Conservation (phyloP, 92 coral and sea anemone species). For the Anthopleura xanthogrammica region DNA sequence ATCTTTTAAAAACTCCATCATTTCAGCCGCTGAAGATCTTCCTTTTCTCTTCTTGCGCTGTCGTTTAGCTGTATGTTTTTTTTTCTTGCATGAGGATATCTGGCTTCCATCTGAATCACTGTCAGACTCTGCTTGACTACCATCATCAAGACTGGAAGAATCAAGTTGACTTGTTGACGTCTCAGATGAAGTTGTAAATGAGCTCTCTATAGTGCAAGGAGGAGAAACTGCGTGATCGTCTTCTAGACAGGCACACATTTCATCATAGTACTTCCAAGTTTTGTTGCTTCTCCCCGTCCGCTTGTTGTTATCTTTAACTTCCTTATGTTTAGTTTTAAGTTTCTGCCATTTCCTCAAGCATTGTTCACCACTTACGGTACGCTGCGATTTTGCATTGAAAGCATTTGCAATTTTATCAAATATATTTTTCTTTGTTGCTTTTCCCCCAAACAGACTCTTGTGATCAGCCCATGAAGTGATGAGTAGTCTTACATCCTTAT, state of each 20-base stretch:
- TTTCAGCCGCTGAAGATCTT: conserved; percentile 49
- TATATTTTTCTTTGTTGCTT: conserved; percentile 41
- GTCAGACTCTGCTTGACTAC: too few species aligned
- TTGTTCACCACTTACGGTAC: conserved; percentile 46
- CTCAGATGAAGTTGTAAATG: too few species aligned
- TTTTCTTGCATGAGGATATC: conserved; percentile 1
- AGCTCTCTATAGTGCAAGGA: too few species aligned
- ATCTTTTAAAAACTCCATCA: conserved; percentile 36
- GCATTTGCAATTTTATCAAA: conserved; percentile 36
- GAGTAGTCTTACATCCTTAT: too few species aligned
- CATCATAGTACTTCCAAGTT: conserved; percentile 52
- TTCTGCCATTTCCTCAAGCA: conserved; percentile 59
- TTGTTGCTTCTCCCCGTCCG: conserved; percentile 45
- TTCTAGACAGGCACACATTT: conserved; percentile 47
- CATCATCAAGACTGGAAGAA: too few species aligned
- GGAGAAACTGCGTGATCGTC: conserved; percentile 1
- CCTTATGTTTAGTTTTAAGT: conserved; percentile 42
- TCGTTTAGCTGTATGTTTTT: conserved; percentile 9
- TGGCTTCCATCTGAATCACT: too few species aligned
- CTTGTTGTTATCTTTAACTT: conserved; percentile 53
- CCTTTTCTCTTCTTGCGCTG: conserved; percentile 32
- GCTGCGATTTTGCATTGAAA: conserved; percentile 19
- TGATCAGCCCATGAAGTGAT: too few species aligned
- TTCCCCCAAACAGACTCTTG: too few species aligned
- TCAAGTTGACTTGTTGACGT: too few species aligned